Evolutionary conservation across 2,888 invertebrate species (phyloP).

Genomic region (Melipona bicolor): DNA sequence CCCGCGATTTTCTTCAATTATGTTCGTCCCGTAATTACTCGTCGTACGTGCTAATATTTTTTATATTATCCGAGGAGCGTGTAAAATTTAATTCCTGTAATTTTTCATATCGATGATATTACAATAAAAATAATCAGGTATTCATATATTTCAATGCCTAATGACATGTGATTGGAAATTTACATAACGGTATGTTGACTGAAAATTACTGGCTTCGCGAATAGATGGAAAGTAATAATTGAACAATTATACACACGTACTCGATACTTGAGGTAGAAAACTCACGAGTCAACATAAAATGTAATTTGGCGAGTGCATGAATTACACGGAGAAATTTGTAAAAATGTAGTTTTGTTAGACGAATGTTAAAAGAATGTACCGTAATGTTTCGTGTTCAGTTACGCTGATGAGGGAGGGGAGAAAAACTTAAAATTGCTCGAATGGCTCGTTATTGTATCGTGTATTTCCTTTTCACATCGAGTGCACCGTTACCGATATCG

Average conservation of each 20-base stretch:
- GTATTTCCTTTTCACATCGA: constrained; percentile 74
- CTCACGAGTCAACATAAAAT: background rate
- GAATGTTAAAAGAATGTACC: constrained; percentile 25
- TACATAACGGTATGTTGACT: constrained; percentile 15
- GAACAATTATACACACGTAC: background rate
- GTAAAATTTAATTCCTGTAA: background rate
- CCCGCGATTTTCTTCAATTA: constrained; percentile 51
- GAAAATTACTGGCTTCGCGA: background rate
- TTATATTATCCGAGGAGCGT: background rate
- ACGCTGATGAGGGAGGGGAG: background rate
- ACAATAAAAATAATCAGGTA: background rate
- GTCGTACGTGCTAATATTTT: background rate
- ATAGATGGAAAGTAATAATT: background rate
- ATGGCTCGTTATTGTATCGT: constrained; percentile 66
- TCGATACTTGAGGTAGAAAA: too few relatives aligned
- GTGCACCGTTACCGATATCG: constrained; percentile 74
- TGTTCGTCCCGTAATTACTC: constrained; percentile 29
- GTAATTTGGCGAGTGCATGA: background rate
- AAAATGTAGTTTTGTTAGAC: background rate
- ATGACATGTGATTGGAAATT: background rate
- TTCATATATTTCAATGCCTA: background rate
- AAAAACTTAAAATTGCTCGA: constrained; percentile 19
- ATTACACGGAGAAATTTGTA: background rate
- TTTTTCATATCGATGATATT: background rate
- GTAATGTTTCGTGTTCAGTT: constrained; percentile 17